Base-by-base conservation (phyloP, 1,140 invertebrate genomes). In the Limonius californicus region DNA sequence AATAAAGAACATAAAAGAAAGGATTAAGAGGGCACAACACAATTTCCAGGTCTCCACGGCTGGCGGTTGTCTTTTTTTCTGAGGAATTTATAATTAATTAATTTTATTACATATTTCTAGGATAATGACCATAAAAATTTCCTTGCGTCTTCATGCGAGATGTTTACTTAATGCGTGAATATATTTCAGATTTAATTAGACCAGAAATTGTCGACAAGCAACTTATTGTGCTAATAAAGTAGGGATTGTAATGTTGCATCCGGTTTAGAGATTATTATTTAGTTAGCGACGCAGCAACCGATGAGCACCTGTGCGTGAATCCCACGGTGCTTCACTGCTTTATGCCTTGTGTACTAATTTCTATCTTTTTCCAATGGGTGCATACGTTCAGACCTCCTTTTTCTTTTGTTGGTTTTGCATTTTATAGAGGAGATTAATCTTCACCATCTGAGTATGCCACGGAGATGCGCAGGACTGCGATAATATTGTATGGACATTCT, bases 251-350 rank as follows among this genome's bases (percentile, higher is more conserved):
- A 50, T 50, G 20, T 21, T 7, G 45, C 45, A 50, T 50, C 45
- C 45, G 45, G 45, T 50, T 50, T 21, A 19, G 7, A 18, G 45
- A 50, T 50, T 50, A 50, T 50, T 50, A 50, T 50, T 50, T 50
- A 50, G 45, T 50, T 50, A 19, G 45, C 20, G 20, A 50, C 45
- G 11, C 11, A 39, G 35, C n/a, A 9, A 39, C 35, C 21, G 39
- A 43, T 19, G 18, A 59, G 43, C 58, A 59, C 58, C 58, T 59
- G 58, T 59, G 47, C 21, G 19, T n/a, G 47, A 21, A 50, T 59
- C 58, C 58, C 58, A 59, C 58, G 58, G 58, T 59, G 43, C 53
- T 53, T 59, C 32, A 50, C 21, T 45, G 21, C 58, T 39, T 39
- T 32, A 32, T 39, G n/a, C n/a, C 23, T 39, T 39, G 11, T 39